Percentiles rank a stretch among this genome's conserved stretches.
These are phyloP conservation scores for Podarcis muralis DNA, from an alignment of 2,113 vertebrate genomes.

Conservation along the genomic window DNA sequence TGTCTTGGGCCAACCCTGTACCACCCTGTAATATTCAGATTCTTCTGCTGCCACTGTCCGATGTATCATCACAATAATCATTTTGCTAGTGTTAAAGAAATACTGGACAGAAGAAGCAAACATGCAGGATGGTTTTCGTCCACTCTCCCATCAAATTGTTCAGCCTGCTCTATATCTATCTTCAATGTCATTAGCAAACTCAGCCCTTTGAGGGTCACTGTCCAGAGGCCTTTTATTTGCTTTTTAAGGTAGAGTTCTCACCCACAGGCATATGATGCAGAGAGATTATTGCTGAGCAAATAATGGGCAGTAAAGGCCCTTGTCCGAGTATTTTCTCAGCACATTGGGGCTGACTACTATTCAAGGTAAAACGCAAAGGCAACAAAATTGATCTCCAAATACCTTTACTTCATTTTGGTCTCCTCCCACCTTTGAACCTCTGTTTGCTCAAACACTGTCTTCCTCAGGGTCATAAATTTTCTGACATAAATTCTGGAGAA, in stretches of 20 bases:
- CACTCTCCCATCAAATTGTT: background rate
- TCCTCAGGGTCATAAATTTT: accelerated
- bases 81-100: background rate
- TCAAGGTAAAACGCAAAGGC: slow-evolving; percentile 62
- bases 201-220: slow-evolving; percentile 21
- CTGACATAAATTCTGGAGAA: background rate
- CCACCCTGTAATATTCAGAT: no score
- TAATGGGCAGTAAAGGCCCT: background rate
- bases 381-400: slow-evolving; percentile 24
- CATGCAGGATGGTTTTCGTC: background rate
- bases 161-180: background rate
- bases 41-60: background rate
- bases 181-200: slow-evolving; percentile 5
- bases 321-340: slow-evolving; percentile 8
- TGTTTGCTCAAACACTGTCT: slow-evolving; percentile 45
- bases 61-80: background rate
- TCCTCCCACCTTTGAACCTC: background rate
- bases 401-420: background rate
- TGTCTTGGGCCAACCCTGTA: no score
- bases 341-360: background rate
- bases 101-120: no score
- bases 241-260: slow-evolving; percentile 46
- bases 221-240: slow-evolving; percentile 43
- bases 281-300: slow-evolving; percentile 50
- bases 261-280: slow-evolving; percentile 5